Base-by-base conservation (phyloP, 2,797 vertebrate genomes). In the Epinephelus awoara region DNA sequence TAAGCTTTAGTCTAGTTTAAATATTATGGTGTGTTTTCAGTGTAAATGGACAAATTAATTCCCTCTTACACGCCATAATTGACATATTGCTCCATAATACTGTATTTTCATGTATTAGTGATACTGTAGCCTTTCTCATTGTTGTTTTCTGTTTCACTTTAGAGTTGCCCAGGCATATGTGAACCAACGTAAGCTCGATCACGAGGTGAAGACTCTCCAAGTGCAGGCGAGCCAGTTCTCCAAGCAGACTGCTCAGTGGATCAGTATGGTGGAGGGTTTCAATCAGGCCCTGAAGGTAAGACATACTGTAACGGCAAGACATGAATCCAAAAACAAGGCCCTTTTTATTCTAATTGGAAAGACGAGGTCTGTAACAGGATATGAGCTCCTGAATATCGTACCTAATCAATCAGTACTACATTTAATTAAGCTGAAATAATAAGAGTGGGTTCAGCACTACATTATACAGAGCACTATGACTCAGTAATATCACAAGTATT, bases 231-330 rank as follows among this genome's bases (percentile, higher is more conserved):
- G 96, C 52, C 97, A 99, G 85, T 99, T 99, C 57, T 97, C 98
- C 83, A 98, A 98, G 89, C 98, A 99, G 89, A 99, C 97, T 0
- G 95, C 97, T 50, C 98, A 99, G 84, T 99, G 98, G 98, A 98
- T 99, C 84, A 94, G 93, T 86, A 97, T 99, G 96, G 98, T 99
- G 91, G 98, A 99, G 82, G 97, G 97, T 79, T 99, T 99, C 93
- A 99, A 99, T 91, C 98, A 99, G 89, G 98, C 98, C 19, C 94
- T 99, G 55, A 98, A 98, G 96, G 98, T 98, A 88, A 1, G 71
- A 68, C 46, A 4, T 13, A 14, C 19, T 29, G 6, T 40, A n/a
- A 50, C 7, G 29, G 52, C 15, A 63, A 67, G 23, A 38, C 8
- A 56, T 27, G 4, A 13, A 50, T 56, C 40, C 3, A n/a, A 47